phyloP scores from a whole-genome alignment of 2,888 invertebrate genomes.

The Oscheius sp. region DNA sequence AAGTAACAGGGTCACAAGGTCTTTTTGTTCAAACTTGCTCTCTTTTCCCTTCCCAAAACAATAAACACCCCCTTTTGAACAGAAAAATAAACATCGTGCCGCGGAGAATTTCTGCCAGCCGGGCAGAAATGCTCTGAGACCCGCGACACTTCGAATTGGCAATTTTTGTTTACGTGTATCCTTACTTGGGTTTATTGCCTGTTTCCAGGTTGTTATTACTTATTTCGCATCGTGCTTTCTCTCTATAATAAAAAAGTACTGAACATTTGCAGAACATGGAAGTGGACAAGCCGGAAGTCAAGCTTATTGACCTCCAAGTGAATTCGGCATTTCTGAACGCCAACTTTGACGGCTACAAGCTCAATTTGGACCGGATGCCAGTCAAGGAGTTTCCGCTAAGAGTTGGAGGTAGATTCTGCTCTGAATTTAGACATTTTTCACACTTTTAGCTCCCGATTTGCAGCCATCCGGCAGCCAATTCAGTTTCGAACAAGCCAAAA shows the following conservation, averaged over 20 bases:
- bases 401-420: conserved; percentile 1
- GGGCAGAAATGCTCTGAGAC: no score
- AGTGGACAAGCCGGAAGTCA: conserved; percentile 6
- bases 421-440: not conserved
- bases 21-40: no score
- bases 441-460: conserved; percentile 17
- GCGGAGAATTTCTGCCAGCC: no score
- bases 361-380: conserved; percentile 42
- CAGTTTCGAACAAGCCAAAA: conserved; percentile 46
- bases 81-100: no score
- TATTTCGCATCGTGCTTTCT: not conserved
- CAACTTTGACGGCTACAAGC: conserved; percentile 55
- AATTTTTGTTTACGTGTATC: no score
- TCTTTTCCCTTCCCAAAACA: no score
- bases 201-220: not conserved
- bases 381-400: conserved; percentile 21
- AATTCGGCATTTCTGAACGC: conserved; percentile 41
- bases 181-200: not conserved
- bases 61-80: no score
- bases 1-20: no score
- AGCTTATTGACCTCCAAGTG: conserved; percentile 37
- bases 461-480: conserved; percentile 29
- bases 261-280: not conserved
- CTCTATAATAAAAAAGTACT: no score
- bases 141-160: no score